Base-by-base conservation (phyloP, 2,113 vertebrate genomes). In the Syngnathoides biaculeatus region DNA sequence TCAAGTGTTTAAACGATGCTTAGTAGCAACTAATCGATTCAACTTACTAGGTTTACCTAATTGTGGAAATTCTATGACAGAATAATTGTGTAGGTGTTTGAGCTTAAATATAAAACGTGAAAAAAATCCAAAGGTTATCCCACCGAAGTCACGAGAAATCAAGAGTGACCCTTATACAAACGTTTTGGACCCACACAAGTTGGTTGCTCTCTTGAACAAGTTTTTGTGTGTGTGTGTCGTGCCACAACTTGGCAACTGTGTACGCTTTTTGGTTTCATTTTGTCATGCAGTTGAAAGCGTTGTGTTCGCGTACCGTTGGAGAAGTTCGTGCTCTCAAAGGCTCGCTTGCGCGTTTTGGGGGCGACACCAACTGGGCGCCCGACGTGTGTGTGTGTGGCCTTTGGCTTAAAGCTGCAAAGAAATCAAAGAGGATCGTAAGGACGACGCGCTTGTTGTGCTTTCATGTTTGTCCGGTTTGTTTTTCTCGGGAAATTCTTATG, bases 261-360 rank as follows among this genome's bases (percentile, higher is more conserved):
- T 22, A 15, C n/a, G n/a, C n/a, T 42, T 9, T 8, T 30, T 17
- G 13, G 2, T 27, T 22, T 14, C 1, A 14, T 24, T 8, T 20
- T 5, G 4, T 38, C 22, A 40, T 26, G 14, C 15, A 45, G 60
- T 43, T 42, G 9, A 24, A 43, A 43, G 14, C 22, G 38, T 22
- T 19, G 11, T 5, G 17, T 77, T 78, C 79, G 82, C 78, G 83
- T 73, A 69, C 48, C 20, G 48, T 52, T 52, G 81, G 81, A 79
- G 78, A 83, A 71, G 72, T 62, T 50, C 35, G 74, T 68, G 84
- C 75, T 45, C 75, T 78, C 67, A 45, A 68, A 69, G 45, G 47
- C 71, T 72, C 13, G 14, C 39, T 43, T 86, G 86, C 78, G 88
- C 89, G 83, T 85, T 88, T 79, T 82, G 78, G 79, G 24, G 42